Evolutionary conservation across 2,113 vertebrate genomes (phyloP).

Genomic region (Eudyptes chrysolophus): DNA sequence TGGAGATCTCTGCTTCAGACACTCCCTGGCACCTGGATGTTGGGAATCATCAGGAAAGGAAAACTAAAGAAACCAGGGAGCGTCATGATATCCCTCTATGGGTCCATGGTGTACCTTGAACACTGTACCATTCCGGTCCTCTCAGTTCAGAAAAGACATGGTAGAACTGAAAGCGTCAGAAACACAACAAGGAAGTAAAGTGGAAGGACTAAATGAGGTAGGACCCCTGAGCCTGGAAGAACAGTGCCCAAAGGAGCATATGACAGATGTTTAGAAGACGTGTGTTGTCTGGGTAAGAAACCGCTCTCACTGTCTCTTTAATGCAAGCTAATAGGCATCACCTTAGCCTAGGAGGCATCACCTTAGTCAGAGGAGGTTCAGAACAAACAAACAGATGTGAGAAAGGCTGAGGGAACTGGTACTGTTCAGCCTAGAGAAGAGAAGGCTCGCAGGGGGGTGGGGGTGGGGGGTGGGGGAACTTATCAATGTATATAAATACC

Average conservation of each 20-base stretch:
- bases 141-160: neutral
- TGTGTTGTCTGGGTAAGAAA: neutral
- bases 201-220: neutral
- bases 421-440: neutral
- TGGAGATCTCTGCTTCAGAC: neutral
- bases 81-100: neutral
- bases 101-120: neutral
- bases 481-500: neutral
- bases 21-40: neutral
- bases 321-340: neutral
- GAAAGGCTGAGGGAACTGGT: neutral
- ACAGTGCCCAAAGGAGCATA: neutral
- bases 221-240: neutral
- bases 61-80: neutral
- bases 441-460: rapidly evolving
- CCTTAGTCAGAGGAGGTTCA: neutral
- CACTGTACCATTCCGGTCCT: neutral
- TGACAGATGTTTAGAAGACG: neutral
- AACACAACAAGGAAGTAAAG: neutral
- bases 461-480: too few species aligned
- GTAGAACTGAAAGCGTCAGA: neutral
- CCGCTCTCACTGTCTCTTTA: neutral
- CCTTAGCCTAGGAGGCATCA: neutral
- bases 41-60: neutral
- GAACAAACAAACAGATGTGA: neutral